Percentiles rank a stretch among this genome's conserved stretches.
Conservation (phyloP, 2,113 vertebrate genomes). For the Alethe castanea region DNA sequence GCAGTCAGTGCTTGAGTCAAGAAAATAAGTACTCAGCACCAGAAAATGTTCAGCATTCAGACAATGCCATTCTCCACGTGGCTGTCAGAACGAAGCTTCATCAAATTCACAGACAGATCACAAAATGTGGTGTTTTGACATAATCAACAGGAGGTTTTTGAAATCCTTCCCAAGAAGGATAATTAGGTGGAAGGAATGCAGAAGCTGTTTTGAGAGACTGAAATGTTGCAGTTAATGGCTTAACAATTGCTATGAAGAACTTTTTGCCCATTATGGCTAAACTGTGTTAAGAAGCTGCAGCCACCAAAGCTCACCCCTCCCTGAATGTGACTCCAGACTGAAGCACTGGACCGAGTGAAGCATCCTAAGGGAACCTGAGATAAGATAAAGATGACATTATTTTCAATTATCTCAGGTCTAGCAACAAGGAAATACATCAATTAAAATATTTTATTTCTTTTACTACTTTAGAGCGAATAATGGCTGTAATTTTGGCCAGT, state of each 20-base stretch:
- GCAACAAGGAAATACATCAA: not conserved
- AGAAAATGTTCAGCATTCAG: not conserved
- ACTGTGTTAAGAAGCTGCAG: not conserved
- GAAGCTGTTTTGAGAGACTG: not conserved
- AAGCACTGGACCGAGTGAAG: too few relatives aligned
- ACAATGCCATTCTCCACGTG: not conserved
- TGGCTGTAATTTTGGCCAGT: not conserved
- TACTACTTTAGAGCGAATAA: not conserved
- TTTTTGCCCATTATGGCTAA: not conserved
- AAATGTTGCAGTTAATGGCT: not conserved
- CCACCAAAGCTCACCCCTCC: not conserved
- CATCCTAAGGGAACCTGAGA: not conserved
- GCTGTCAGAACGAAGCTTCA: not conserved
- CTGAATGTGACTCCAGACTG: not conserved
- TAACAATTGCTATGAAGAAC: not conserved
- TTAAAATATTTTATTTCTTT: not conserved
- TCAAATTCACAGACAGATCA: slow-evolving; percentile 1
- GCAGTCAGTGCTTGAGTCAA: accelerated
- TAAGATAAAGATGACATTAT: not conserved
- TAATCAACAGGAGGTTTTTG: slow-evolving; percentile 12
- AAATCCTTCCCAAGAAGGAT: slow-evolving; percentile 26
- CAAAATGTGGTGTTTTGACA: slow-evolving; percentile 53
- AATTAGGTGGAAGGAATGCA: slow-evolving; percentile 5
- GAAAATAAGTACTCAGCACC: not conserved
- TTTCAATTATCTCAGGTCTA: not conserved